A percentile compares a stretch with the other conserved stretches of the same genome.
These are phyloP conservation scores for Bos indicus DNA, from an alignment of 2,113 vertebrate species.

Conservation along the genomic window DNA sequence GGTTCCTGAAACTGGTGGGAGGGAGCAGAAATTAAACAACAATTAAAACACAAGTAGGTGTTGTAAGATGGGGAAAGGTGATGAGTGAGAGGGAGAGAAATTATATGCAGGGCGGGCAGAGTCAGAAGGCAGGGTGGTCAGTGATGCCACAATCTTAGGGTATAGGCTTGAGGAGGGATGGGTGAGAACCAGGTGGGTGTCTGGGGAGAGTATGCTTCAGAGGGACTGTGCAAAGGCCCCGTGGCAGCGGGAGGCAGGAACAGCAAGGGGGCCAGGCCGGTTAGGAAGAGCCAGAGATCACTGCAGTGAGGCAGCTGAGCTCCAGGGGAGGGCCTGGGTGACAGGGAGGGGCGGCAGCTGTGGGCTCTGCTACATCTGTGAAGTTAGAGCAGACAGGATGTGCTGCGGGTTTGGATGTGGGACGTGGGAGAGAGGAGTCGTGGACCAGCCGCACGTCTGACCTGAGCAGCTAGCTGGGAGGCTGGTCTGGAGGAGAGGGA, in stretches of 20 bases:
- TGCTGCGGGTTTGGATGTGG: background rate
- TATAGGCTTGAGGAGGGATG: background rate
- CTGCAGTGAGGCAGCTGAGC: background rate
- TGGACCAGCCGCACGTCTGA: fast-evolving
- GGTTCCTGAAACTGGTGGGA: background rate
- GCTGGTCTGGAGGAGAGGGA: fast-evolving
- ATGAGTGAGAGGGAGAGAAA: background rate
- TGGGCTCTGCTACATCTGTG: background rate
- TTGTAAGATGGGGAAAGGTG: background rate
- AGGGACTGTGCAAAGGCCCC: background rate
- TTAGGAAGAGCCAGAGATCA: fast-evolving
- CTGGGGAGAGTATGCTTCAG: background rate
- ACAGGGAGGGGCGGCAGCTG: fast-evolving
- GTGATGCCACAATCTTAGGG: background rate
- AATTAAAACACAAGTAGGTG: fast-evolving
- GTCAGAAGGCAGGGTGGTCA: background rate
- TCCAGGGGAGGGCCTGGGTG: fast-evolving
- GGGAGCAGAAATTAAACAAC: background rate
- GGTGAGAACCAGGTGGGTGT: background rate
- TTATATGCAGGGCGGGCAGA: fast-evolving
- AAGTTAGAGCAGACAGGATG: background rate
- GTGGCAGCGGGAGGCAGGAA: background rate
- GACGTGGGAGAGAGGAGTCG: background rate
- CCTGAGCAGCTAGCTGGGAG: background rate
- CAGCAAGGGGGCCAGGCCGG: fast-evolving